These are phyloP conservation scores for Laothoe populi DNA, from an alignment of 2,888 invertebrate species.

Conservation along the genomic window DNA sequence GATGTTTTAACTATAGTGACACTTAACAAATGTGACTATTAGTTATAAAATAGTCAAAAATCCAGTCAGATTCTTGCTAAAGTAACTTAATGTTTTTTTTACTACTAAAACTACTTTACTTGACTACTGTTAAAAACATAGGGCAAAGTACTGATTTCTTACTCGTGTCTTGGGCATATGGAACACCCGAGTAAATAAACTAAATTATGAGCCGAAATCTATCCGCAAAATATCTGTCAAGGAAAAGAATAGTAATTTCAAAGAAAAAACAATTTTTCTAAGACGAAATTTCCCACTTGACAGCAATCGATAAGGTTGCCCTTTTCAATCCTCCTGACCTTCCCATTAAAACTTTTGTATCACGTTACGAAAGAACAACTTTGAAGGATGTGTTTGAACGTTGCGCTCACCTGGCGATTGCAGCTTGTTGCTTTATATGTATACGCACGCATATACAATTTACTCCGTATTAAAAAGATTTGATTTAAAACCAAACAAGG, in stretches of 20 bases:
- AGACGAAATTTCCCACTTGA: constrained; percentile 7
- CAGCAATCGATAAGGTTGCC: constrained; percentile 21
- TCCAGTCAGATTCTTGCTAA: too few species aligned
- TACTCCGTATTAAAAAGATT: neutral
- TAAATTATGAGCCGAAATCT: neutral
- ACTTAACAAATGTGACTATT: too few species aligned
- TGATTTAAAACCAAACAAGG: too few species aligned
- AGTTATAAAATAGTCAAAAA: too few species aligned
- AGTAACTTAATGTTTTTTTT: too few species aligned
- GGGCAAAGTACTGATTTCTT: neutral
- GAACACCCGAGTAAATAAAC: too few species aligned
- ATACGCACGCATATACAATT: neutral
- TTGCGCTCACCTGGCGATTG: neutral
- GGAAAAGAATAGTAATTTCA: neutral
- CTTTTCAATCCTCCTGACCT: constrained; percentile 16
- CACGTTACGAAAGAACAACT: neutral
- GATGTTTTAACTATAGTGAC: too few species aligned
- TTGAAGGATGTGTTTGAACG: constrained; percentile 2
- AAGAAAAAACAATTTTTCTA: constrained; percentile 11
- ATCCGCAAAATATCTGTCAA: neutral
- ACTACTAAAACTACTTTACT: too few species aligned
- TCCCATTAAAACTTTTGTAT: constrained; percentile 14
- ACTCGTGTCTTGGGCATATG: too few species aligned
- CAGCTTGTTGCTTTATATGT: neutral
- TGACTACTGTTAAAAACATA: too few species aligned